Percentiles rank a stretch among this genome's conserved stretches.
Evolutionary conservation across 2,113 vertebrate genomes (phyloP).

Genomic region (Balaenoptera acutorostrata): DNA sequence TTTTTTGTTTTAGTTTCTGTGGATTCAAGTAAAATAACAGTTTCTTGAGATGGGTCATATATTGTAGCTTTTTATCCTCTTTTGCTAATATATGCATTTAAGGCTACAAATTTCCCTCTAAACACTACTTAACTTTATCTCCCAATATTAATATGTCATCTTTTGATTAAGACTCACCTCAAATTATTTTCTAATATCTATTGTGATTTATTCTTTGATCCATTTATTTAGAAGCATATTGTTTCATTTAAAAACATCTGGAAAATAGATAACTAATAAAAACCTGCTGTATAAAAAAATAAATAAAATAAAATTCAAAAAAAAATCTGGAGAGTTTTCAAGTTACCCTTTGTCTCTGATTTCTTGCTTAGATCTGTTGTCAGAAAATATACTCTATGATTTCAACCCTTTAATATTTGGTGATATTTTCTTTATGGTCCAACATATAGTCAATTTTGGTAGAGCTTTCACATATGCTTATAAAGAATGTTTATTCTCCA

Average conservation of each 20-base stretch:
- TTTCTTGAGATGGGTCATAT: background rate
- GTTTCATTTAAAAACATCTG: slow-evolving; percentile 11
- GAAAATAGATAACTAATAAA: too few species aligned
- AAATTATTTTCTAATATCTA: background rate
- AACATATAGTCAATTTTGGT: background rate
- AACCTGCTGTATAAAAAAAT: too few species aligned
- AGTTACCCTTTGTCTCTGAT: background rate
- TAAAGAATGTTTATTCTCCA: background rate
- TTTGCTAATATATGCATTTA: background rate
- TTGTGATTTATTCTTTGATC: background rate
- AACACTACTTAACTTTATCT: background rate
- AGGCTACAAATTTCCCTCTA: background rate
- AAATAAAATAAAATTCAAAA: background rate
- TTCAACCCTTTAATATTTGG: background rate
- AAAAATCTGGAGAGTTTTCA: background rate
- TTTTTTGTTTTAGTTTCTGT: background rate
- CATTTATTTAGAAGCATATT: background rate
- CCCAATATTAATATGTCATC: background rate
- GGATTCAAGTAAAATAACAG: background rate
- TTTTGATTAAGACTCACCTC: background rate
- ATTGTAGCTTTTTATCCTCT: background rate
- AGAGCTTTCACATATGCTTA: background rate
- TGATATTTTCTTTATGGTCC: background rate
- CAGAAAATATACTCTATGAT: background rate
- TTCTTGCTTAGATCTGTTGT: background rate